Percentiles rank a stretch among this genome's conserved stretches.
Conservation (phyloP, 2,113 vertebrate genomes). For the Chloropsis hardwickii region DNA sequence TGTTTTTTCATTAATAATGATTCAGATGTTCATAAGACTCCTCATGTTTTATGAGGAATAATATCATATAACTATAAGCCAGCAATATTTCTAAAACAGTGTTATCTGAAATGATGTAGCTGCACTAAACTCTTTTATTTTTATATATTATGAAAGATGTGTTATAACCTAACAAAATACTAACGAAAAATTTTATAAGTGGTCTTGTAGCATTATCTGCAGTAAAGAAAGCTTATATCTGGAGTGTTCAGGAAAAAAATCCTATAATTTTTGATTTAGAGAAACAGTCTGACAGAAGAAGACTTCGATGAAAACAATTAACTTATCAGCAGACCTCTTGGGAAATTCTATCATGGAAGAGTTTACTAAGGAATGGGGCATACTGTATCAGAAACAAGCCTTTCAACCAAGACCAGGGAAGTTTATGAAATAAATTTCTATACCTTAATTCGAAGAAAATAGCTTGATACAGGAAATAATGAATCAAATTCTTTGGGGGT, state of each 20-base stretch:
- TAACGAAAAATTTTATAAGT: not conserved
- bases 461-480: not conserved
- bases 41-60: not conserved
- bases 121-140: rapidly evolving
- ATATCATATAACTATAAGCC: not conserved
- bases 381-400: not conserved
- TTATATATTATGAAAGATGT: not conserved
- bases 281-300: not conserved
- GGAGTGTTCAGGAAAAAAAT: not conserved
- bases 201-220: not conserved
- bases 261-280: not conserved
- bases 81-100: not conserved
- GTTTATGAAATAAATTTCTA: not conserved
- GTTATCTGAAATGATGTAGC: not conserved
- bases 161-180: not conserved
- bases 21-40: not conserved
- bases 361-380: not conserved
- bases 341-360: not conserved
- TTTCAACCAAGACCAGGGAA: not conserved
- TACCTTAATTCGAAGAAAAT: not conserved
- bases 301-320: not conserved
- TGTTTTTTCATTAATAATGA: not conserved
- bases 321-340: not conserved
- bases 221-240: not conserved
- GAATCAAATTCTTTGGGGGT: not conserved